A percentile compares a stretch with the other conserved stretches of the same genome.
Evolutionary conservation across 92 coral and sea anemone species (phyloP).

Genomic region (Actinostola sp.): DNA sequence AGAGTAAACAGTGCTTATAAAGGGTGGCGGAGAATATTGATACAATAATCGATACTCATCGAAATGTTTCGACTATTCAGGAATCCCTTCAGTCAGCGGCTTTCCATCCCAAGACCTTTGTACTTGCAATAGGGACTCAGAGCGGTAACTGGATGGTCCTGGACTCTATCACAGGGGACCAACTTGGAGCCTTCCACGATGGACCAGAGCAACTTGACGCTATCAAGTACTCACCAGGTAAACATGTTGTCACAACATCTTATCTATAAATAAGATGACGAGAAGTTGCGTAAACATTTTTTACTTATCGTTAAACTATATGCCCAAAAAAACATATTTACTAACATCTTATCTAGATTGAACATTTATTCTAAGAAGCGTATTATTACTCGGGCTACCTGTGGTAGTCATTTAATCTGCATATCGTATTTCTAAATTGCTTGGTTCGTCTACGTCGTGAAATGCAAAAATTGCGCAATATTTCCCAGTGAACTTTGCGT

Average conservation of each 20-base stretch:
- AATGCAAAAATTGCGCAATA: too few relatives aligned
- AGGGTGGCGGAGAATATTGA: too few relatives aligned
- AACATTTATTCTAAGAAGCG: too few relatives aligned
- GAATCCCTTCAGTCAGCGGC: constrained; percentile 75
- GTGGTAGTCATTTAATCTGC: too few relatives aligned
- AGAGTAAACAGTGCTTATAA: too few relatives aligned
- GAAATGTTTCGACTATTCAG: constrained; percentile 20
- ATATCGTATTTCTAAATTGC: too few relatives aligned
- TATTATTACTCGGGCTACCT: too few relatives aligned
- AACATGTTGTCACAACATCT: not conserved
- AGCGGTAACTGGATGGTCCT: constrained; percentile 75
- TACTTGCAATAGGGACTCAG: constrained; percentile 81
- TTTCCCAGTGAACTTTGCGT: too few relatives aligned
- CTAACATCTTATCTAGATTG: too few relatives aligned
- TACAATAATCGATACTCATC: too few relatives aligned
- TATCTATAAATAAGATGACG: not conserved
- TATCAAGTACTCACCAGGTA: constrained; percentile 86
- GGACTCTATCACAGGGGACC: constrained; percentile 55
- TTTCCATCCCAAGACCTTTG: constrained; percentile 70
- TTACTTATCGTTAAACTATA: not conserved
- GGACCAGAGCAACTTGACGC: constrained; percentile 84
- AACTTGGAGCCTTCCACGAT: constrained; percentile 58
- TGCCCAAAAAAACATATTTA: too few relatives aligned
- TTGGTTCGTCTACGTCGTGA: too few relatives aligned
- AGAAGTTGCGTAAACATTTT: not conserved